Evolutionary conservation across 1,140 invertebrate species (phyloP), one percentile per base, ranked within the genome.

Genomic region (Eubasilissa regina): DNA sequence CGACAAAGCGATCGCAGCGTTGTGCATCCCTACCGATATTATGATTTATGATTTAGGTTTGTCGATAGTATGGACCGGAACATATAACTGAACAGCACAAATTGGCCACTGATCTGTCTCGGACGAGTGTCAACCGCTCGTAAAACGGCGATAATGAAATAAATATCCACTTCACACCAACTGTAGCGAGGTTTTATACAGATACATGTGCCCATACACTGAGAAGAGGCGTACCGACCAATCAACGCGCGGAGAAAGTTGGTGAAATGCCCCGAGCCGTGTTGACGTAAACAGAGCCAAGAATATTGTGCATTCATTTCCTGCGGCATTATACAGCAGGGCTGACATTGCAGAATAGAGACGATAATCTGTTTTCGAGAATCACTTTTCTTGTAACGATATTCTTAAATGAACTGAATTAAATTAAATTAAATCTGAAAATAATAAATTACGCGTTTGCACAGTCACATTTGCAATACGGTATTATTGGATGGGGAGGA

Each of bases 201-300:
- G 55, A 21, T 21, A 21, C 15, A 58, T 11, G 4, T 15, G 11
- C 21, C 21, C 9, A 11, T 19, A 4, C 17, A 15, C 21, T 58
- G 55, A 11, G 4, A 15, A 58, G 55, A 58, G 55, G 21, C 21
- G 55, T 58, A 11, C 17, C 55, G 55, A 58, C 55, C 55, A 58
- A 58, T 64, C 19, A 64, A 64, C 60, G 60, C 35, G n/a, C 60
- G 60, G 60, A 13, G 60, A 64, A 64, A 64, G 60, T 64, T 64
- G 35, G 60, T 43, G 60, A 64, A 64, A 64, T 64, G 60, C 60
- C 60, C 13, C 60, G 13, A 64, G 35, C 21, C 35, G 60, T 25
- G n/a, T n/a, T n/a, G n/a, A 64, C 13, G 8, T 12, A 19, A 35
- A 9, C 35, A 19, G 60, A 25, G 60, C 35, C 35, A 25, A 64